A percentile compares a stretch with the other conserved stretches of the same genome.
Evolutionary conservation across 2,888 invertebrate species (phyloP).

Genomic region (Caenorhabditis sp.): DNA sequence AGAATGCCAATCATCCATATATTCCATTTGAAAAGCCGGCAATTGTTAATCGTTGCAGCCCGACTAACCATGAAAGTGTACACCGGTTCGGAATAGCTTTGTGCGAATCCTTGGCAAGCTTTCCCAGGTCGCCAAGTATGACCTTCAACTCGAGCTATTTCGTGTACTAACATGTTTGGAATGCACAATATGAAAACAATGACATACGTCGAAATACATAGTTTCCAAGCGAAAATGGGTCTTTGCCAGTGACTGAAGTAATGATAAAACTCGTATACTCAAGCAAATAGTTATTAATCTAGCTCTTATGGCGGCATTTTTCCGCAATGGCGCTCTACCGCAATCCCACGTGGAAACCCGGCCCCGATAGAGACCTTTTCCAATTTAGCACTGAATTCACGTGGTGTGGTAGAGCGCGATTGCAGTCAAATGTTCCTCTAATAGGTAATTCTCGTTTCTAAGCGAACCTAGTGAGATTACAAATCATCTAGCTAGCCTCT

Average conservation of each 20-base stretch:
- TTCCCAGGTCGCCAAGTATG: constrained; percentile 54
- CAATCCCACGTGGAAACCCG: no score
- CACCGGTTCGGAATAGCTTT: constrained; percentile 66
- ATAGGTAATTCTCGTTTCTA: no score
- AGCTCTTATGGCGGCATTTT: no score
- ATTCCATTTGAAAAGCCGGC: constrained; percentile 75
- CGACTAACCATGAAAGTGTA: constrained; percentile 73
- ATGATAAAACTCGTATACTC: no score
- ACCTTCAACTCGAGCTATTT: constrained; percentile 61
- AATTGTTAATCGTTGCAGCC: constrained; percentile 69
- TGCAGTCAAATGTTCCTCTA: no score
- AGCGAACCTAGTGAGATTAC: no score
- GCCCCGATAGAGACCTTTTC: no score
- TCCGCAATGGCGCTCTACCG: no score
- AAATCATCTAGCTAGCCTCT: no score
- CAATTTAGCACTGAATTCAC: no score
- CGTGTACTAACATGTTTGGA: constrained; percentile 77
- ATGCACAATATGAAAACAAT: constrained; percentile 71
- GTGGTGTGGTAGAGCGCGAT: no score
- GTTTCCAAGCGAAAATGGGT: constrained; percentile 71
- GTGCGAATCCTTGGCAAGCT: constrained; percentile 54
- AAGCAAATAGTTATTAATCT: no score
- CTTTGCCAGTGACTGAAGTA: constrained; percentile 74
- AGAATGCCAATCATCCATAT: constrained; percentile 77
- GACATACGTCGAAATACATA: constrained; percentile 67